Base-by-base conservation (phyloP, 2,797 vertebrate species). In the Chaetophractus vellerosus region DNA sequence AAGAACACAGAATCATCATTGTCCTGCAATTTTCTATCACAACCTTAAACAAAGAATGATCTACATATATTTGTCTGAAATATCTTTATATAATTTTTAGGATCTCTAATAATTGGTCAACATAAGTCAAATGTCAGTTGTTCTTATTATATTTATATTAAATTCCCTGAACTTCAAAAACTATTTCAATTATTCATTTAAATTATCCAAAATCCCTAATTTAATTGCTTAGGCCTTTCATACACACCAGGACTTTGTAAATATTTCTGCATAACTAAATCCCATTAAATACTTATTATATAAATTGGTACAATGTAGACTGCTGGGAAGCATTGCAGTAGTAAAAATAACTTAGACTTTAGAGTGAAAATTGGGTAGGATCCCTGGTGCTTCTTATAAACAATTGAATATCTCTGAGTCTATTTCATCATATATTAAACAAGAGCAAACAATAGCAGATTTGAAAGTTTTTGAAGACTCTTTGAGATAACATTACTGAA, bases 401-500 rank as follows among this genome's bases (percentile, higher is more conserved):
- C 78, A 91, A 83, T n/a, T 72, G 12, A 38, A 24, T 82, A 24
- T 57, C 57, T 80, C 10, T 72, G 63, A 72, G 24, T 57, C 82
- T 63, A 9, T 82, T 89, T 63, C 19, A 28, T 69, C 83, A 55
- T 69, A 9, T 88, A 31, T 57, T 90, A 82, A 86, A 48, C 33
- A 38, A 28, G 10, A 88, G 81, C 33, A 83, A 86, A 68, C 14
- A 28, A 76, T 38, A 89, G 3, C 7, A 78, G 45, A 24, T 90
- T 59, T 68, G 38, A 90, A 90, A 5, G 31, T 33, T 90, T 63
- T 95, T 72, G 18, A 90, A 12, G 12, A 45, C 52, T 52, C 18
- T 48, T 84, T 86, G 31, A 90, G 18, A 66, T 78, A 66, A 71
- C 52, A 15, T 83, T 96, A 64, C 3, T 66, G 83, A 78, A 78